Conservation (phyloP, 2,888 invertebrate species). For the Stenodera caucasica region DNA sequence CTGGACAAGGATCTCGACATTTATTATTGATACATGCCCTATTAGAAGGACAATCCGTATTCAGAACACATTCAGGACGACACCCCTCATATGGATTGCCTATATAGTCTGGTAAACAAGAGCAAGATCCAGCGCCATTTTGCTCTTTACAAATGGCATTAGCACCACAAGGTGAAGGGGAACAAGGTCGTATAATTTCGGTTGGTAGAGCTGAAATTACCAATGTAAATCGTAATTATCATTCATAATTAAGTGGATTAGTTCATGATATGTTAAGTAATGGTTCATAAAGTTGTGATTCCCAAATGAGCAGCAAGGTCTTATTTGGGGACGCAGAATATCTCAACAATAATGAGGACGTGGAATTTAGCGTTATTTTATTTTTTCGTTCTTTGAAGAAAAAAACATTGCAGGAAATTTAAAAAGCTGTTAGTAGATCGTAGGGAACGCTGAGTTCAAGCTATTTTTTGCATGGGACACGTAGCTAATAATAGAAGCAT, state of each 20-base stretch:
- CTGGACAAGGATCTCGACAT: conserved; percentile 80
- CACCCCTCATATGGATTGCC: conserved; percentile 80
- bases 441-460: too few relatives aligned
- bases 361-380: too few relatives aligned
- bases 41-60: conserved; percentile 72
- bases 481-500: conserved; percentile 22
- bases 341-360: too few relatives aligned
- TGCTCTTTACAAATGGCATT: conserved; percentile 67
- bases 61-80: conserved; percentile 72
- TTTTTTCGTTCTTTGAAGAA: too few relatives aligned
- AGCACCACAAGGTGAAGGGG: conserved; percentile 72
- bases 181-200: conserved; percentile 60
- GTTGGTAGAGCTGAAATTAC: conserved; percentile 40
- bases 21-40: conserved; percentile 73
- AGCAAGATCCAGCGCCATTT: conserved; percentile 68
- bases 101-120: conserved; percentile 69
- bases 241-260: not conserved
- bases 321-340: too few relatives aligned
- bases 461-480: not conserved
- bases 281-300: too few relatives aligned
- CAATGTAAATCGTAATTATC: not conserved
- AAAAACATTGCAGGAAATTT: too few relatives aligned
- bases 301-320: too few relatives aligned
- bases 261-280: not conserved
- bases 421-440: too few relatives aligned